A percentile compares a stretch with the other conserved stretches of the same genome.
Conservation (phyloP, 2,113 vertebrate species). For the Raja brachyura region DNA sequence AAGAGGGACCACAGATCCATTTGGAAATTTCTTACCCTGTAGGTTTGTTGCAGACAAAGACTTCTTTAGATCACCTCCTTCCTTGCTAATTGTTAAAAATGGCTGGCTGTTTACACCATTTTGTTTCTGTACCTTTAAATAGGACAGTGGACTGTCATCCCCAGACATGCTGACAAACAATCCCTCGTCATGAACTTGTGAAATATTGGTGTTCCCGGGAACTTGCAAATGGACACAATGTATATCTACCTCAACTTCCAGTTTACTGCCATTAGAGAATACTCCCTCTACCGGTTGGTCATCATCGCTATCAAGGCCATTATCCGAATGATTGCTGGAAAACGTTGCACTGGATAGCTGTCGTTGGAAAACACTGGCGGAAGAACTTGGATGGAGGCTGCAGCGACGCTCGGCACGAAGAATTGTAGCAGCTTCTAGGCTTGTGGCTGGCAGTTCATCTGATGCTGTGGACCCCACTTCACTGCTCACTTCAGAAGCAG, state of each 20-base stretch:
- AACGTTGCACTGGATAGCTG: constrained; percentile 84
- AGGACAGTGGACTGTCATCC: constrained; percentile 52
- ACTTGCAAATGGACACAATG: constrained; percentile 81
- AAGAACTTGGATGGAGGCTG: constrained; percentile 75
- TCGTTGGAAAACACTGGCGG: constrained; percentile 73
- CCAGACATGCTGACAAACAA: constrained; percentile 45
- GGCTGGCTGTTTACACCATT: constrained; percentile 76
- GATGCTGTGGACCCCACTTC: constrained; percentile 92
- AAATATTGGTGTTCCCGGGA: constrained; percentile 48
- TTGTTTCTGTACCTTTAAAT: constrained; percentile 67
- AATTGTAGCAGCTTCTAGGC: constrained; percentile 53
- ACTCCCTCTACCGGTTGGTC: constrained; percentile 83
- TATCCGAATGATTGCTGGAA: constrained; percentile 91
- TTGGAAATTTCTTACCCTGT: constrained; percentile 86
- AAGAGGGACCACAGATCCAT: constrained; percentile 85
- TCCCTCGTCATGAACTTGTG: constrained; percentile 29
- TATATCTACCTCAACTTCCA: constrained; percentile 95
- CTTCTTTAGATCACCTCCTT: constrained; percentile 78
- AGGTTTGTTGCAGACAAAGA: constrained; percentile 81
- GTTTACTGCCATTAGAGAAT: constrained; percentile 83
- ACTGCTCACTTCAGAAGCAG: constrained; percentile 89
- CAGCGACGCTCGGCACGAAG: constrained; percentile 76
- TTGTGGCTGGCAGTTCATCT: constrained; percentile 71
- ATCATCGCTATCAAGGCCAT: constrained; percentile 88
- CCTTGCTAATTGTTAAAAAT: constrained; percentile 63